Percentiles rank a stretch among this genome's conserved stretches.
Conservation (phyloP, 2,797 vertebrate genomes). For the Lagorchestes hirsutus region DNA sequence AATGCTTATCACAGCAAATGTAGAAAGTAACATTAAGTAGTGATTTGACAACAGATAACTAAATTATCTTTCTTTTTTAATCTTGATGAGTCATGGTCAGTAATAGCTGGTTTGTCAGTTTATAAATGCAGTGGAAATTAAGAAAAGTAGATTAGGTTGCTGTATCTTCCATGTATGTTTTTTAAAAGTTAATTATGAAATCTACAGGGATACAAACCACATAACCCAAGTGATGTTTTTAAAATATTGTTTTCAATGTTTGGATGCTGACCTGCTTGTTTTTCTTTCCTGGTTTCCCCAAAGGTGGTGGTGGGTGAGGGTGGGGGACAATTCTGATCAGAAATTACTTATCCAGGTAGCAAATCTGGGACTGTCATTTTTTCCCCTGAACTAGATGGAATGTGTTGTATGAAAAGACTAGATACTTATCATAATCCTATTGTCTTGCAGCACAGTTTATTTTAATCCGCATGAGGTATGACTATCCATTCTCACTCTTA, state of each 20-base stretch:
- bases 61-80: conserved; percentile 80
- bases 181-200: conserved; percentile 64
- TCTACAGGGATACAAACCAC: neutral
- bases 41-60: conserved; percentile 82
- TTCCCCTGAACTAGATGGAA: conserved; percentile 18
- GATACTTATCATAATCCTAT: conserved; percentile 44
- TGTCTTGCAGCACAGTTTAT: conserved; percentile 10
- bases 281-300: conserved; percentile 35
- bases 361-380: conserved; percentile 9
- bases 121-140: conserved; percentile 70
- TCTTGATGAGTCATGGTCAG: conserved; percentile 85
- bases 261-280: neutral
- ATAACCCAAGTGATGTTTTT: conserved; percentile 40
- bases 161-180: conserved; percentile 25
- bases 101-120: conserved; percentile 67
- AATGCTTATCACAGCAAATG: conserved; percentile 91
- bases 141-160: conserved; percentile 55
- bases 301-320: neutral
- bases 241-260: neutral
- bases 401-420: neutral
- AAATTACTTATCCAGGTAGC: conserved; percentile 25
- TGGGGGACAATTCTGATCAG: conserved; percentile 35
- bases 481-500: neutral
- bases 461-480: conserved; percentile 33
- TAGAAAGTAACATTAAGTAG: conserved; percentile 85